Evolutionary conservation across 2,797 vertebrate species (phyloP), one percentile per base, ranked within the genome.

Genomic region (Takifugu ocellatus): DNA sequence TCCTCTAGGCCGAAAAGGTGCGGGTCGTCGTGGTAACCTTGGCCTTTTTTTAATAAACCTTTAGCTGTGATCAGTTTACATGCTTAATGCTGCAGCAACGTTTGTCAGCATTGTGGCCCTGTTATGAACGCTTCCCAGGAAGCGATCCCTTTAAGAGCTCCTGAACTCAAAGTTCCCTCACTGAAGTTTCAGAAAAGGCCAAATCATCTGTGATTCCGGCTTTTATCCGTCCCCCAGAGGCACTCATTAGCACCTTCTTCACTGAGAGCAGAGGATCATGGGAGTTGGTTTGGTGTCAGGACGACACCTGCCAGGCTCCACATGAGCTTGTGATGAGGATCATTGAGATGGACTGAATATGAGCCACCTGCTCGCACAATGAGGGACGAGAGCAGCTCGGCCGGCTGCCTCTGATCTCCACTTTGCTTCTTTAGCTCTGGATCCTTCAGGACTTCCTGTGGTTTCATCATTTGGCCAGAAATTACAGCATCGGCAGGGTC

Each of bases 321-420:
- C 62, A 16, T 16, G 39, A 60, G 53, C 5, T 59, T 65, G 59
- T 78, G 74, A 83, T 78, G 72, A 74, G 59, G 49, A 51, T 43
- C 42, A 59, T 74, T 66, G 70, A 72, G 68, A 48, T 25, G 72
- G 60, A 25, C 56, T 71, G 70, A 74, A 81, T 72, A 50, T 25
- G 45, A 75, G 54, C 74, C 70, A 63, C 78, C 78, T 77, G 78
- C 53, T 61, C 11, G 16, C 67, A 77, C 79, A 74, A 70, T 25
- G 63, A 75, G 50, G n/a, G 15, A 33, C 6, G 2, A 29, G 53
- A 21, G 54, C 47, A 4, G 29, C 70, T 60, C 51, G 1, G 33
- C 63, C 58, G 47, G 55, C 51, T 65, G 49, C 25, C 65, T 63
- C 68, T 63, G 53, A 54, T 64, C 55, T 29, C 5, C 3, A 63